Percentiles rank a stretch among this genome's conserved stretches.
Evolutionary conservation across 2,113 vertebrate genomes (phyloP).

Genomic region (Xiphias gladius): DNA sequence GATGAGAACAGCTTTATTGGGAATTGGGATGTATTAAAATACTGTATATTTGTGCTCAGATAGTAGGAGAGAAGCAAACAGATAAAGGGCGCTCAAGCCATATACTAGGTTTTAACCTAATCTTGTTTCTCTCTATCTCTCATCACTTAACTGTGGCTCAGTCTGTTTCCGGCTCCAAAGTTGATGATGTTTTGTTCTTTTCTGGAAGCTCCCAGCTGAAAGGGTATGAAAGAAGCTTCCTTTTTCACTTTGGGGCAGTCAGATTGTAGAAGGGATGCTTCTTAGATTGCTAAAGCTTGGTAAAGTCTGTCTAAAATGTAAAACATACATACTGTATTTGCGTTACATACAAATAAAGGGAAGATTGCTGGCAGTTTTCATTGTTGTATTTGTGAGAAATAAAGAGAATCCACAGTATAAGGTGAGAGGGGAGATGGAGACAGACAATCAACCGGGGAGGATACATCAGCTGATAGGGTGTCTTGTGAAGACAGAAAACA

Average conservation of each 20-base stretch:
- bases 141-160: constrained; percentile 20
- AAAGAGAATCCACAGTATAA: neutral
- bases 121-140: neutral
- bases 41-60: too few species aligned
- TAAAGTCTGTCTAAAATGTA: neutral
- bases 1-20: too few species aligned
- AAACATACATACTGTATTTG: neutral
- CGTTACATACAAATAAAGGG: neutral
- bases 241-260: constrained; percentile 6
- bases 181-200: constrained; percentile 21
- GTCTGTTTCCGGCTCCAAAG: constrained; percentile 33
- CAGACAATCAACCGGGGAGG: neutral
- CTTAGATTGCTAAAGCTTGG: neutral
- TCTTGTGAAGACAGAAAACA: neutral
- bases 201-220: constrained; percentile 19
- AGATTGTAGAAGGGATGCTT: constrained; percentile 10
- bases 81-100: too few species aligned
- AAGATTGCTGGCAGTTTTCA: neutral
- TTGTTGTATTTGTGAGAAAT: neutral
- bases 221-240: neutral
- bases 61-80: too few species aligned
- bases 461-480: constrained; percentile 2
- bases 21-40: too few species aligned
- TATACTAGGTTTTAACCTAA: too few species aligned
- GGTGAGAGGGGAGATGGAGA: constrained; percentile 21